Evolutionary conservation across 2,888 invertebrate species (phyloP).

Genomic region (Nowickia ferox): DNA sequence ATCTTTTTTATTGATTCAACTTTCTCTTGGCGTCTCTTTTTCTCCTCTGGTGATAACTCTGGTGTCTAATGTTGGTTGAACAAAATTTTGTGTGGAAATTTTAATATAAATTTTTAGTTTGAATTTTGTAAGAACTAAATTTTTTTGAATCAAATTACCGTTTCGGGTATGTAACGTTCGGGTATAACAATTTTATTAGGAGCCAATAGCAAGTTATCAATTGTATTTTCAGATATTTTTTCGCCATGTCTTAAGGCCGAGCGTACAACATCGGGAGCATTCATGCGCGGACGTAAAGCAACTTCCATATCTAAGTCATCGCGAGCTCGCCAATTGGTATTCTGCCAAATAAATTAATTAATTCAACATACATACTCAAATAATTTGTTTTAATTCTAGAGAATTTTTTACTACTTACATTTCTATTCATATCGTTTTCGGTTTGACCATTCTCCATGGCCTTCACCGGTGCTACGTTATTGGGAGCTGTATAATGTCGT

Average conservation of each 20-base stretch:
- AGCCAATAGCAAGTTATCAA: slow-evolving; percentile 92
- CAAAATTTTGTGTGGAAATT: slow-evolving; percentile 52
- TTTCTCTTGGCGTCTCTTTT: slow-evolving; percentile 91
- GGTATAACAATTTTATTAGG: slow-evolving; percentile 96
- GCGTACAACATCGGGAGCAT: slow-evolving; percentile 93
- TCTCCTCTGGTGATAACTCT: slow-evolving; percentile 92
- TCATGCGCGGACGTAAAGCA: slow-evolving; percentile 89
- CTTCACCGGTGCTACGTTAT: slow-evolving; percentile 87
- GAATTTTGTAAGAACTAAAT: slow-evolving; percentile 54
- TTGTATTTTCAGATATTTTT: slow-evolving; percentile 87
- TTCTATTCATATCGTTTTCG: slow-evolving; percentile 83
- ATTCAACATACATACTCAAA: background rate
- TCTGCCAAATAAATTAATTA: slow-evolving; percentile 75
- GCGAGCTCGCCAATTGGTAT: slow-evolving; percentile 87
- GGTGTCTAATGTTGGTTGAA: slow-evolving; percentile 85
- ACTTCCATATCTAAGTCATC: slow-evolving; percentile 95
- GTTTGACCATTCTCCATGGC: slow-evolving; percentile 85
- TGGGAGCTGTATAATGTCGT: slow-evolving; percentile 93
- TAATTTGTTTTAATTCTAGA: background rate
- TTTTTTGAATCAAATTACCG: slow-evolving; percentile 84
- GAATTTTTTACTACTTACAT: slow-evolving; percentile 77
- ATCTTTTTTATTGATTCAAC: slow-evolving; percentile 96
- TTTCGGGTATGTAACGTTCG: slow-evolving; percentile 95
- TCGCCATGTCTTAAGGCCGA: slow-evolving; percentile 88
- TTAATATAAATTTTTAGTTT: slow-evolving; percentile 62